Percentiles rank a stretch among this genome's conserved stretches.
These are phyloP conservation scores for Enteromius viviparus DNA, from an alignment of 2,797 vertebrate species.

Conservation along the genomic window DNA sequence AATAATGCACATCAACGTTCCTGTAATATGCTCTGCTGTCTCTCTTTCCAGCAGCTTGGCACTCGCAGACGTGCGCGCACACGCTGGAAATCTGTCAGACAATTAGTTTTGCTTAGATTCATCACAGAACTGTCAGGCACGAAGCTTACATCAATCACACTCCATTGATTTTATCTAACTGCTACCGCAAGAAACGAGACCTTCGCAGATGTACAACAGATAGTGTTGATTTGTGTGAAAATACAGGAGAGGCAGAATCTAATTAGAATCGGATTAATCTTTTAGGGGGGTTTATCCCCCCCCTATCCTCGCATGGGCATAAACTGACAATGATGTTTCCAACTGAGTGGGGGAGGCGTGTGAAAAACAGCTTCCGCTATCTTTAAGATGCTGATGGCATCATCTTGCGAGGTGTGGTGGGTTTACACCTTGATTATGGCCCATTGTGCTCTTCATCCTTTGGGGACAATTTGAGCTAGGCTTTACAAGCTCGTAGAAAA, in stretches of 20 bases:
- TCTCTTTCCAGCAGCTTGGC: slow-evolving; percentile 53
- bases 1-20: slow-evolving; percentile 62
- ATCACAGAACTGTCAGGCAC: slow-evolving; percentile 60
- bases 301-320: background rate
- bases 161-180: slow-evolving; percentile 58
- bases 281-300: slow-evolving; percentile 11
- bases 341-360: slow-evolving; percentile 4
- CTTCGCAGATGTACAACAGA: slow-evolving; percentile 56
- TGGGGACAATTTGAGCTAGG: slow-evolving; percentile 41
- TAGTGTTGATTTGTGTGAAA: slow-evolving; percentile 57
- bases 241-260: slow-evolving; percentile 51
- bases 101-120: slow-evolving; percentile 63
- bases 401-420: slow-evolving; percentile 57
- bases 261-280: slow-evolving; percentile 61
- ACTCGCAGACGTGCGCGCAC: slow-evolving; percentile 37
- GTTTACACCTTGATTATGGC: slow-evolving; percentile 54
- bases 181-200: slow-evolving; percentile 51
- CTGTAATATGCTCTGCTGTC: slow-evolving; percentile 48
- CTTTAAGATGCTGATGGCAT: slow-evolving; percentile 11
- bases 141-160: slow-evolving; percentile 62
- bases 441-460: slow-evolving; percentile 57
- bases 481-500: slow-evolving; percentile 57
- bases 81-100: slow-evolving; percentile 59
- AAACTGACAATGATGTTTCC: slow-evolving; percentile 42
- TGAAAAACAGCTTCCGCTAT: slow-evolving; percentile 9